A percentile compares a stretch with the other conserved stretches of the same genome.
Conservation (phyloP, 2,888 invertebrate species). For the Eumacrocentrus americanus region DNA sequence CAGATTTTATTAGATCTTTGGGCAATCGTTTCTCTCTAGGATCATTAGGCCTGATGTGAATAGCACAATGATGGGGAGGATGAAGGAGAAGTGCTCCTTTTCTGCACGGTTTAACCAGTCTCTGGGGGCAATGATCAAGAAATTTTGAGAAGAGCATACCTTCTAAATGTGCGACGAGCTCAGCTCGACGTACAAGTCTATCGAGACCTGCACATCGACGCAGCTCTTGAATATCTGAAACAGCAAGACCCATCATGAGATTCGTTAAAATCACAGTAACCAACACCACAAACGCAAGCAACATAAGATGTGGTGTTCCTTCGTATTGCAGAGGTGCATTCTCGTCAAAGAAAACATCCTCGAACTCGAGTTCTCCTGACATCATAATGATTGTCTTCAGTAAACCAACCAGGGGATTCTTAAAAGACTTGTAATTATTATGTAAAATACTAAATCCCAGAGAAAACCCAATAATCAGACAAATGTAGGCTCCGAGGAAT, state of each 20-base stretch:
- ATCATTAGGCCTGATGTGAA: conserved; percentile 82
- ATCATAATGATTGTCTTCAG: conserved; percentile 87
- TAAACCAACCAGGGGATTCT: conserved; percentile 68
- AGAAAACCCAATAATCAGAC: conserved; percentile 80
- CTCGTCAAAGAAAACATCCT: conserved; percentile 76
- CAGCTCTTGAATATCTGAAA: conserved; percentile 83
- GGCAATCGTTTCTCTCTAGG: conserved; percentile 80
- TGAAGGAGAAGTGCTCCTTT: conserved; percentile 78
- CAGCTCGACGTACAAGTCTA: conserved; percentile 79
- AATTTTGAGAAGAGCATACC: conserved; percentile 81
- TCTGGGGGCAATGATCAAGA: conserved; percentile 71
- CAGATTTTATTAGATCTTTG: conserved; percentile 74
- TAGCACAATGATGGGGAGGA: conserved; percentile 74
- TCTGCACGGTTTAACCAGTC: conserved; percentile 71
- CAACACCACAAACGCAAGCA: conserved; percentile 76
- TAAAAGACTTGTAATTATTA: conserved; percentile 76
- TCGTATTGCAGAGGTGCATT: conserved; percentile 67
- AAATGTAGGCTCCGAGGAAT: conserved; percentile 80
- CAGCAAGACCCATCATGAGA: conserved; percentile 82
- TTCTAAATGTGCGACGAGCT: conserved; percentile 81
- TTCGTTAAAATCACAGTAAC: conserved; percentile 85
- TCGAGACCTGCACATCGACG: conserved; percentile 82
- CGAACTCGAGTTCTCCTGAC: conserved; percentile 86
- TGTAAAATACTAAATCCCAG: conserved; percentile 83
- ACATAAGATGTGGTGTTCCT: conserved; percentile 77